Evolutionary conservation across 2,888 invertebrate genomes (phyloP).

Genomic region (Cartodere bifasciata): DNA sequence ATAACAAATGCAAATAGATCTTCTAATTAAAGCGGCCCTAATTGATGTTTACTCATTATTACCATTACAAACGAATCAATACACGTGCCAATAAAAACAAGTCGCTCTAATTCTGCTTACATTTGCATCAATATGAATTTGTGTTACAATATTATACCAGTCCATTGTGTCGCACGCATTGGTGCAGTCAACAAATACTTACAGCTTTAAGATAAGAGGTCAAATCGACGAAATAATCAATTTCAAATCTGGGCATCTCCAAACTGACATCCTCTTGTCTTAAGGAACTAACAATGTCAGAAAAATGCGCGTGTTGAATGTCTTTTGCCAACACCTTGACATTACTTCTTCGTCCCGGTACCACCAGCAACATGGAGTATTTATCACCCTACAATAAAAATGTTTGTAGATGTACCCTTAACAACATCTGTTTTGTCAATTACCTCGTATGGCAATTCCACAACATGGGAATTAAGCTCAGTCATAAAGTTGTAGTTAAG

Average conservation of each 20-base stretch:
- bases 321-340: conserved; percentile 41
- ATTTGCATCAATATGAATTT: too few relatives aligned
- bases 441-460: conserved; percentile 66
- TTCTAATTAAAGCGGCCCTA: too few relatives aligned
- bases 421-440: conserved; percentile 14
- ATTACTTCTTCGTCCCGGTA: conserved; percentile 43
- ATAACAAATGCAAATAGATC: too few relatives aligned
- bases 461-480: conserved; percentile 51
- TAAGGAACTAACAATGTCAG: conserved; percentile 36
- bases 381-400: conserved; percentile 39
- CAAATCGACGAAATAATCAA: conserved; percentile 44
- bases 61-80: too few relatives aligned
- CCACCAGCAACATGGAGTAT: conserved; percentile 49
- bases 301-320: conserved; percentile 41
- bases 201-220: conserved; percentile 38
- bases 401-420: too few relatives aligned
- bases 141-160: too few relatives aligned
- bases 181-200: too few relatives aligned
- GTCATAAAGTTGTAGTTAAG: conserved; percentile 49
- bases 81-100: too few relatives aligned
- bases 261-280: conserved; percentile 40
- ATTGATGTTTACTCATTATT: too few relatives aligned
- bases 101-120: too few relatives aligned
- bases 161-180: too few relatives aligned
- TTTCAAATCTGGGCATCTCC: conserved; percentile 46